Evolutionary conservation across 2,113 vertebrate genomes (phyloP).

Genomic region (Struthio camelus): DNA sequence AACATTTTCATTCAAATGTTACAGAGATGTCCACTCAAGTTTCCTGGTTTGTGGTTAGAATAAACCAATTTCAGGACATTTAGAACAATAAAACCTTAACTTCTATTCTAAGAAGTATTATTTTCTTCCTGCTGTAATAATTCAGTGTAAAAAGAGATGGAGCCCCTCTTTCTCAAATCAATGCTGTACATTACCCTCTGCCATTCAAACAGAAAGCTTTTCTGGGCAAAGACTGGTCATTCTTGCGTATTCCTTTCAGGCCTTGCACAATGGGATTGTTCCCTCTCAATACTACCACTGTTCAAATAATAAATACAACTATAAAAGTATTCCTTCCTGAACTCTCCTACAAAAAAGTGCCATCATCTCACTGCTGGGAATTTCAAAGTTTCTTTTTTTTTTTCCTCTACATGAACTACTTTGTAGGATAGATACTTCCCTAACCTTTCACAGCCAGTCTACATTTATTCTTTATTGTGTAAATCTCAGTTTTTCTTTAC

Average conservation of each 20-base stretch:
- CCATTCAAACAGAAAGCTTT: neutral
- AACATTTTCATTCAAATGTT: neutral
- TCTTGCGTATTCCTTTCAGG: neutral
- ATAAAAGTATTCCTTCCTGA: constrained; percentile 18
- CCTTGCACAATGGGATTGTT: neutral
- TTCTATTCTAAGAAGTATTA: neutral
- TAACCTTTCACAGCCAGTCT: neutral
- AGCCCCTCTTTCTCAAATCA: neutral
- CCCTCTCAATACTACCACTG: neutral
- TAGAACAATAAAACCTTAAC: neutral
- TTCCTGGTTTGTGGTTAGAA: neutral
- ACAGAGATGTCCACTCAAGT: neutral
- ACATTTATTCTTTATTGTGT: neutral
- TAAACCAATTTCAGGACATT: neutral
- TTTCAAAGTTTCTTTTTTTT: neutral
- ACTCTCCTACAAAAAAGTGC: neutral
- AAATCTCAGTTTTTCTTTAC: neutral
- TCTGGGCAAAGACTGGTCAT: neutral
- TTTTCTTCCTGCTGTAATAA: neutral
- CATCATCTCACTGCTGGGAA: neutral
- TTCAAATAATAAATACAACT: neutral
- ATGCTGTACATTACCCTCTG: neutral
- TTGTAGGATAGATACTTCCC: neutral
- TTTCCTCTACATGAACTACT: neutral
- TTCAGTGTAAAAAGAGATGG: neutral